Evolutionary conservation across 1,140 invertebrate species (phyloP), one percentile per base, ranked within the genome.

Genomic region (Drosophila kohkoa): DNA sequence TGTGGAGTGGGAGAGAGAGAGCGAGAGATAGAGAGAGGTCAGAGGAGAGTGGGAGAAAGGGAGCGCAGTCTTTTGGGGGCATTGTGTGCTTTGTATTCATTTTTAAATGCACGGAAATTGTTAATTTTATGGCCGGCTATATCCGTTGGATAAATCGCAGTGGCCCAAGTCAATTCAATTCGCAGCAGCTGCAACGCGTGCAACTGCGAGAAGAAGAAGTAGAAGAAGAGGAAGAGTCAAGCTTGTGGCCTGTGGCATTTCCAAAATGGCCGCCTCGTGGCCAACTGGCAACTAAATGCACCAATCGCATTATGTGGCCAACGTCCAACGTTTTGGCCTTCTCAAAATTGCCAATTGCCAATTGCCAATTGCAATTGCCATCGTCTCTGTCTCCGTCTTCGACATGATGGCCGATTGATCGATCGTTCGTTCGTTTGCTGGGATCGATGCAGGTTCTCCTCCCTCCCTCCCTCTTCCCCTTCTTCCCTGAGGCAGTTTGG

Each of bases 71-170:
- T 64, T 75, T 78, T 45, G 7, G 15, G 15, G 3, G 11, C 48
- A 58, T 60, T 85, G 41, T 62, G 16, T 68, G 55, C 58, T 64
- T 81, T 78, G 71, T 75, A 75, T 79, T 66, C 57, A 59, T 69
- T 82, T 82, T 73, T 89, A 89, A 90, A 86, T 82, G 86, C 67
- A 64, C 76, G 86, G 82, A 89, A 89, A 89, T 89, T 85, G 86
- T 81, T 90, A 77, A 86, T 90, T 90, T 89, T 79, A 89, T 90
- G 79, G 73, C 77, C 77, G 62, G 49, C 77, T 68, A 85, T 88
- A 89, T 88, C 85, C 85, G 81, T 46, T 55, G 49, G 38, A 52
- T 54, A 71, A 52, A 64, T 30, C 46, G 55, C 62, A 45, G 20
- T 20, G 11, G 2, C 10, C 51, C 28, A 30, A 32, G 15, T 67